Base-by-base conservation (phyloP, 2,888 invertebrate genomes). In the Phalangium opilio region DNA sequence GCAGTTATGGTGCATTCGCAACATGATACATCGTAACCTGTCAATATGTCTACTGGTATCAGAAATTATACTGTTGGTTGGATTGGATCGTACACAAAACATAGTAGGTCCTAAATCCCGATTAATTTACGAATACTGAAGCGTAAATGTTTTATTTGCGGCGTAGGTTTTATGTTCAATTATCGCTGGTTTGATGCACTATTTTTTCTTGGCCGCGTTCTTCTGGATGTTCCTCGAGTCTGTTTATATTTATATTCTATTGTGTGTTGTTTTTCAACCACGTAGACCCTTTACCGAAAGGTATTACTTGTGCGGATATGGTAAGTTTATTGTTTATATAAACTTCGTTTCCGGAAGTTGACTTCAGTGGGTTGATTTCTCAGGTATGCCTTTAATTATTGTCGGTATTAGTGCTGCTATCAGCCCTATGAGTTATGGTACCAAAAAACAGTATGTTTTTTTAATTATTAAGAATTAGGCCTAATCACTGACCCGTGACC, bases 21-120 rank as follows among this genome's bases (percentile, higher is more conserved):
- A 50, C 12, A 82, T 90, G 41, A 95, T 96, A 64, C 93, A 95
- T 73, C 89, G 89, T 72, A 91, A 95, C 71, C 75, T 96, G 55
- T 93, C 91, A 70, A 73, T 83, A 52, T 91, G 90, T 63, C 75
- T 95, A 47, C 73, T 93, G 58, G 73, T 91, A 59, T 91, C 89
- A 20, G 91, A 95, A 70, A 71, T 90, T 52, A 73, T 93, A 48
- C 91, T 95, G 70, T 73, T 95, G 61, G 76, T 80, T 57, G 93
- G 93, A 52, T 86, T 93, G 61, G 80, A 81, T 62, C 82, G 86
- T 70, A 89, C 86, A 12, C 48, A 48, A 21, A 47, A 51, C 42
- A 43, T 48, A 39, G 54, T 53, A 43, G 47, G 36, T 47, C n/a
- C n/a, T n/a, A n/a, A n/a, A n/a, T n/a, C n/a, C n/a, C n/a, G n/a